These are phyloP conservation scores for Eretmocerus hayati DNA, from an alignment of 2,888 invertebrate genomes.

Conservation along the genomic window DNA sequence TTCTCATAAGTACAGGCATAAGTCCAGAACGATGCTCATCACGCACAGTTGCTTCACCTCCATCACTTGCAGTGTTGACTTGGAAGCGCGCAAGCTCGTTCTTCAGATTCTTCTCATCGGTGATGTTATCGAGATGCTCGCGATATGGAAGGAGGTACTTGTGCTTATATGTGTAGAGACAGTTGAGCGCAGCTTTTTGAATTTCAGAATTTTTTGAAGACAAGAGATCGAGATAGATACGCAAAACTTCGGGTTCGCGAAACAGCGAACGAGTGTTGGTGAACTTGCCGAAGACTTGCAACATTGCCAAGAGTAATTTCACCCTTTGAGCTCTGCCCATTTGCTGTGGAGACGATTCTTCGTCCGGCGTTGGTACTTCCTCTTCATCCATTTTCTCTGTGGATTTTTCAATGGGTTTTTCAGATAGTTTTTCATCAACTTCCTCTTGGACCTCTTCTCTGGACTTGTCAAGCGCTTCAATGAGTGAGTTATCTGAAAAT, in stretches of 20 bases:
- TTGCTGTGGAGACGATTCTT: conserved; percentile 32
- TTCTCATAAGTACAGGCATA: conserved; percentile 69
- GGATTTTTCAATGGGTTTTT: conserved; percentile 8
- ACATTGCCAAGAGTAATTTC: conserved; percentile 57
- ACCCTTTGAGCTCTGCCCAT: conserved; percentile 27
- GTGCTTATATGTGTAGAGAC: conserved; percentile 77
- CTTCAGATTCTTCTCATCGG: conserved; percentile 84
- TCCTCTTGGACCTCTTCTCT: conserved; percentile 38
- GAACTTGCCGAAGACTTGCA: conserved; percentile 72
- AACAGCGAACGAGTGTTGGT: conserved; percentile 74
- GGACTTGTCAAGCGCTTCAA: neutral
- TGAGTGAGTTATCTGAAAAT: too few species aligned
- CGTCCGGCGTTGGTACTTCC: too few species aligned
- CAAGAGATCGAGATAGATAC: conserved; percentile 72
- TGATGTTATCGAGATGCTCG: conserved; percentile 68
- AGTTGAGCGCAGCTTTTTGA: conserved; percentile 81
- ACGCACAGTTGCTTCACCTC: conserved; percentile 65
- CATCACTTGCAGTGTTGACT: conserved; percentile 54
- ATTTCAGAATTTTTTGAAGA: conserved; percentile 70
- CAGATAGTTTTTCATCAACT: conserved; percentile 20
- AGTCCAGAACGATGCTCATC: conserved; percentile 69
- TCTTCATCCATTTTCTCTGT: conserved; percentile 20
- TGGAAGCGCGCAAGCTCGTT: conserved; percentile 76
- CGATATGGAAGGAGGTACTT: conserved; percentile 74
- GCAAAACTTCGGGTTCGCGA: conserved; percentile 66